A percentile compares a stretch with the other conserved stretches of the same genome.
phyloP scores from a whole-genome alignment of 2,113 vertebrate genomes.

The Jaculus jaculus region DNA sequence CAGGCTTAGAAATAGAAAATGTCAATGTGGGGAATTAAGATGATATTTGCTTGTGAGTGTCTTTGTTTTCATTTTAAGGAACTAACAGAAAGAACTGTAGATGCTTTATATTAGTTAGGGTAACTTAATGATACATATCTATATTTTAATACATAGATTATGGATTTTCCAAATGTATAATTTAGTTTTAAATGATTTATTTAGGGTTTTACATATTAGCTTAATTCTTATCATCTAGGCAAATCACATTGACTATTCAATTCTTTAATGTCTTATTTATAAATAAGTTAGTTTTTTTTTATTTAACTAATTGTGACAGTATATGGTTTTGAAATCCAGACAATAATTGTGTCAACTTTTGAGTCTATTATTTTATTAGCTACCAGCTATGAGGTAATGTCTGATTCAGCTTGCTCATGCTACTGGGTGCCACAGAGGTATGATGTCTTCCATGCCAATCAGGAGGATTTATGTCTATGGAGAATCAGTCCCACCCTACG shows the following conservation, averaged over 20 bases:
- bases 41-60: neutral
- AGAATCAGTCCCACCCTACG: slow-evolving; percentile 47
- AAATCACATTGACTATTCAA: neutral
- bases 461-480: slow-evolving; percentile 57
- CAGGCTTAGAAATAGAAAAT: neutral
- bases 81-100: neutral
- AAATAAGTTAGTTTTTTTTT: neutral
- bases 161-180: neutral
- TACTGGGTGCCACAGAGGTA: slow-evolving; percentile 6
- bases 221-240: neutral
- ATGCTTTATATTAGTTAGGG: slow-evolving; percentile 11
- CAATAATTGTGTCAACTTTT: slow-evolving; percentile 57
- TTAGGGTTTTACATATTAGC: neutral
- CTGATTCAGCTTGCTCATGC: slow-evolving; percentile 58
- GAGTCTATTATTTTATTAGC: slow-evolving; percentile 58
- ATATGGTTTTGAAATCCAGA: slow-evolving; percentile 1
- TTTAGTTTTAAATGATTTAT: neutral
- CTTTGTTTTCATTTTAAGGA: slow-evolving; percentile 21
- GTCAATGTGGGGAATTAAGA: too few relatives aligned
- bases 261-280: neutral
- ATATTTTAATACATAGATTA: neutral
- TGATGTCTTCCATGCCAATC: slow-evolving; percentile 55
- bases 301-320: slow-evolving; percentile 5
- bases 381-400: slow-evolving; percentile 66
- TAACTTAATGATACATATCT: slow-evolving; percentile 1